A percentile compares a stretch with the other conserved stretches of the same genome.
Evolutionary conservation across 2,797 vertebrate genomes (phyloP).

Genomic region (Denticeps clupeoides): DNA sequence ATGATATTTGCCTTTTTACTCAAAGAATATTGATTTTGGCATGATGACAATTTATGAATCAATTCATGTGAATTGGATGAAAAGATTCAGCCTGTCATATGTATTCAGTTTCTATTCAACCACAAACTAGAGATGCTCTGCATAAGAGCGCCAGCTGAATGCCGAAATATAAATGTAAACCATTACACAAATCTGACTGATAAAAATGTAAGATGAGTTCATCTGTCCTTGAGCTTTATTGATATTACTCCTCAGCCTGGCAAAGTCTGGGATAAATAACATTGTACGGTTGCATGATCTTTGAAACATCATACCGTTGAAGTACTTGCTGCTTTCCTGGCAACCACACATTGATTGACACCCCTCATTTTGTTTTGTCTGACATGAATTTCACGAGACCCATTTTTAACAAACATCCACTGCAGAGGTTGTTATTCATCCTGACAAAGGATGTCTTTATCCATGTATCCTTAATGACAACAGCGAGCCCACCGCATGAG

Average conservation of each 20-base stretch:
- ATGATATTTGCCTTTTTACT: not conserved
- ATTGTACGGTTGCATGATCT: not conserved
- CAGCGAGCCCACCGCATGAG: no score
- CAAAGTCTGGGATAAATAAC: conserved; percentile 10
- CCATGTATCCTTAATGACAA: no score
- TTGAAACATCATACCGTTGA: conserved; percentile 13
- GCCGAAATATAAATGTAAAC: no score
- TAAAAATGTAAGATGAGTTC: no score
- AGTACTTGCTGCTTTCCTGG: conserved; percentile 16
- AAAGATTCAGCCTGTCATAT: not conserved
- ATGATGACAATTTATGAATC: conserved; percentile 6
- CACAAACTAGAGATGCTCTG: no score
- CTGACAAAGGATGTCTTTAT: conserved; percentile 2
- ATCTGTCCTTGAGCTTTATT: conserved; percentile 6
- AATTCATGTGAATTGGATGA: conserved; percentile 7
- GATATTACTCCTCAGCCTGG: not conserved
- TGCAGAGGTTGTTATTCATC: not conserved
- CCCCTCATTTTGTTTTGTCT: conserved; percentile 11
- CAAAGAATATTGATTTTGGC: conserved; percentile 15
- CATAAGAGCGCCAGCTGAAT: no score
- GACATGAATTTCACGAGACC: not conserved
- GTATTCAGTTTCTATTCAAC: no score
- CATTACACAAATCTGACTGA: no score
- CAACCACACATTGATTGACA: conserved; percentile 21
- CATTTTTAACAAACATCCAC: not conserved